phyloP scores from a whole-genome alignment of 2,113 vertebrate species.

The Onychostruthus taczanowskii region DNA sequence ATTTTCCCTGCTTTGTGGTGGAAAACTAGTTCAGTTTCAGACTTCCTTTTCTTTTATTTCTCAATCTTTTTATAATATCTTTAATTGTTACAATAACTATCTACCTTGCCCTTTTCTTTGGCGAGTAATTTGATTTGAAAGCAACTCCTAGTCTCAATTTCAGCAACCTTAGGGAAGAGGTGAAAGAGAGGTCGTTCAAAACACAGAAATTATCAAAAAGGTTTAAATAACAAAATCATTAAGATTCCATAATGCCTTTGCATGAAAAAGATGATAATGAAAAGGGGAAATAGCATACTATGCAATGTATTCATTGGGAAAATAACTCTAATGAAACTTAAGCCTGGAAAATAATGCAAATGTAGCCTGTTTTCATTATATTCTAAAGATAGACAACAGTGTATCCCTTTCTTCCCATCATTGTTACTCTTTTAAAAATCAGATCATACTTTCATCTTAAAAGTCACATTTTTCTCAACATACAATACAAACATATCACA shows the following conservation, averaged over 20 bases:
- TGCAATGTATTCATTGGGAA: constrained; percentile 41
- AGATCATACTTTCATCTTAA: constrained; percentile 7
- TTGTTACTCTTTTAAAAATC: constrained; percentile 24
- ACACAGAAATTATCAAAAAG: constrained; percentile 41
- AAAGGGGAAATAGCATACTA: constrained; percentile 45
- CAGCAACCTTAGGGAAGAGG: constrained; percentile 20
- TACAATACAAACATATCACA: background rate
- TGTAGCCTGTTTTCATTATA: constrained; percentile 16
- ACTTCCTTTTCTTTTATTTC: background rate
- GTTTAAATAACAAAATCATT: constrained; percentile 53
- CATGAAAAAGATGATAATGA: constrained; percentile 47
- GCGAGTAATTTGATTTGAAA: constrained; percentile 36
- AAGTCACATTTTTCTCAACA: background rate
- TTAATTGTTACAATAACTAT: background rate
- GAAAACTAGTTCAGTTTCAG: background rate
- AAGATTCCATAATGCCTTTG: constrained; percentile 35
- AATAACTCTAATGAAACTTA: constrained; percentile 54
- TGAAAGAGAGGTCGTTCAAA: constrained; percentile 56
- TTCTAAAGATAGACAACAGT: constrained; percentile 2
- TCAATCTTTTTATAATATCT: constrained; percentile 2
- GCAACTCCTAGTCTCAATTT: background rate
- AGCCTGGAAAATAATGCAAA: constrained; percentile 50
- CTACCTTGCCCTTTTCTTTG: constrained; percentile 1
- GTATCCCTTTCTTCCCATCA: background rate
- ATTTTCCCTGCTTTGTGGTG: background rate